Evolutionary conservation across 2,113 vertebrate species (phyloP), one percentile per base, ranked within the genome.

Genomic region (Syrrhaptes paradoxus): DNA sequence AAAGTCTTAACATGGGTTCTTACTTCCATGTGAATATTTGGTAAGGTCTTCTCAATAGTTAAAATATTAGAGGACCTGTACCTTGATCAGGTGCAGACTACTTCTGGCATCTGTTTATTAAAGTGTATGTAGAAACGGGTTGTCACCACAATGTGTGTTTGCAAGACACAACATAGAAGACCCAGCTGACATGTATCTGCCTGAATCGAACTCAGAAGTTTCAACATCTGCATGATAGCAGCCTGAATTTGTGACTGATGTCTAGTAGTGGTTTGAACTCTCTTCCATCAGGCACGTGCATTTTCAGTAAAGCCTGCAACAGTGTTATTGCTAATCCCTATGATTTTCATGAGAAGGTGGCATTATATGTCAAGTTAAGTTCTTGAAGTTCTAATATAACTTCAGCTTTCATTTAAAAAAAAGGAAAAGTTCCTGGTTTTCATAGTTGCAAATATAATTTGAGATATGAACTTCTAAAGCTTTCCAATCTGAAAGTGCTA

Each of bases 281-380:
- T 19, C 7, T 67, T 71, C 43, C 61, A 71, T 0, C 15, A 63
- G 19, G 5, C 26, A 13, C 0, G 0, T 74, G 31, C 34, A 6
- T 72, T 85, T 85, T 73, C 62, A 82, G 36, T 45, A 57, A 61
- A 25, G 18, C 36, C 36, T 61, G 1, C 24, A 32, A 13, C 4
- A 32, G 26, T 12, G 12, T 41, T 41, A 13, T 14, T 36, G 34
- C 57, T 71, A 36, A 43, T 3, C 32, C 25, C 17, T 17, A 0
- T 1, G 4, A 31, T 85, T 73, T 82, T 54, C 41, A 1, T 22
- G 21, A 62, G 70, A 49, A 81, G 18, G 12, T 87, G 38, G 20
- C 20, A 13, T 85, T 87, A 85, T 70, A 58, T 61, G 15, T 87
- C 16, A 46, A 26, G 41, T 67, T 86, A 10, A 38, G 10, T 76